phyloP scores from a whole-genome alignment of 2,797 vertebrate genomes.

The Karalla daura region DNA sequence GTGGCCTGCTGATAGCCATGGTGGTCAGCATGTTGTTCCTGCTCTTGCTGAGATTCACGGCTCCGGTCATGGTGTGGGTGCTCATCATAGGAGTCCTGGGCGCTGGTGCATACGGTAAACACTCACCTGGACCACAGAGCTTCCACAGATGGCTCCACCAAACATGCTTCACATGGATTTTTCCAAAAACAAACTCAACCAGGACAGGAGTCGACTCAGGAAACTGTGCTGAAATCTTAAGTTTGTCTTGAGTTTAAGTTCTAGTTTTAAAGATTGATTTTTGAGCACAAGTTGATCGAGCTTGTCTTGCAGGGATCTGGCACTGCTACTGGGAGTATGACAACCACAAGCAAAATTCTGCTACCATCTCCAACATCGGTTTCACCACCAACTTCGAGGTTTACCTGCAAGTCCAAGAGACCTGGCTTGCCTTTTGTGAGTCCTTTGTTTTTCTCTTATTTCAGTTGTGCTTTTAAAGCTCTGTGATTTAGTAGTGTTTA shows the following conservation, averaged over 20 bases:
- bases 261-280: neutral
- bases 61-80: slow-evolving; percentile 87
- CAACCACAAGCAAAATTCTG: slow-evolving; percentile 54
- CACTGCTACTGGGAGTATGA: slow-evolving; percentile 90
- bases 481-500: neutral
- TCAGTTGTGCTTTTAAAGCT: neutral
- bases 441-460: slow-evolving; percentile 8
- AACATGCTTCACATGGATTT: too few relatives aligned
- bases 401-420: slow-evolving; percentile 89
- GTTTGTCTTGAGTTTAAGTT: too few relatives aligned
- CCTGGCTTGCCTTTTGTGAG: slow-evolving; percentile 92
- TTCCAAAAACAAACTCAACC: too few relatives aligned
- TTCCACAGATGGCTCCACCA: too few relatives aligned
- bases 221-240: too few relatives aligned
- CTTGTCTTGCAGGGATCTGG: slow-evolving; percentile 85
- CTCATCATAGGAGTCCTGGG: slow-evolving; percentile 87
- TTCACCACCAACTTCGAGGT: slow-evolving; percentile 85
- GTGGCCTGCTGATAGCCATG: slow-evolving; percentile 87
- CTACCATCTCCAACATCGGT: slow-evolving; percentile 80
- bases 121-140: neutral
- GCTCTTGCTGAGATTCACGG: slow-evolving; percentile 87
- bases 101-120: slow-evolving; percentile 87
- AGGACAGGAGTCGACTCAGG: too few relatives aligned
- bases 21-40: slow-evolving; percentile 89
- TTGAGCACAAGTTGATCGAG: neutral